Evolutionary conservation across 2,888 invertebrate species (phyloP).

Genomic region (Lasioglossum vierecki): DNA sequence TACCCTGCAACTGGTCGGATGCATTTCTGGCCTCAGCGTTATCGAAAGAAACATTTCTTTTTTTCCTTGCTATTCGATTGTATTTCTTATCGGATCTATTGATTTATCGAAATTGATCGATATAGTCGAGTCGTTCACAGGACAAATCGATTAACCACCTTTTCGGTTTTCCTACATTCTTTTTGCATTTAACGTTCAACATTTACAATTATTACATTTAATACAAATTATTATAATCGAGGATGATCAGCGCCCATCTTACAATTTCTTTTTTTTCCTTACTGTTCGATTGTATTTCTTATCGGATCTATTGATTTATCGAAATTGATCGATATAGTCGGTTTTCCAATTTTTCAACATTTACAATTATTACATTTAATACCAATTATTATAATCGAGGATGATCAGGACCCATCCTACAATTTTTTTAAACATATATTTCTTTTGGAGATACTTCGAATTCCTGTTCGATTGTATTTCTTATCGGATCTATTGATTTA

Average conservation of each 20-base stretch:
- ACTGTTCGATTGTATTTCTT: neutral
- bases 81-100: neutral
- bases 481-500: neutral
- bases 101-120: neutral
- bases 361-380: too few species aligned
- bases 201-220: neutral
- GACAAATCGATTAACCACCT: neutral
- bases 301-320: neutral
- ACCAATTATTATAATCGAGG: too few species aligned
- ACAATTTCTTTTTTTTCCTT: too few species aligned
- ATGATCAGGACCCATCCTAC: too few species aligned
- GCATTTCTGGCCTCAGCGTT: neutral
- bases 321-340: neutral
- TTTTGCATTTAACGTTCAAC: neutral
- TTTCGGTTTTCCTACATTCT: neutral
- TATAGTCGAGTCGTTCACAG: neutral
- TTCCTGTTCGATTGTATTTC: neutral
- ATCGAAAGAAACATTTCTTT: neutral
- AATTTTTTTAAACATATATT: too few species aligned
- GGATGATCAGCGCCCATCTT: neutral
- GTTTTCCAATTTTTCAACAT: too few species aligned
- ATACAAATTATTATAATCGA: neutral
- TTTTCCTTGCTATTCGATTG: neutral
- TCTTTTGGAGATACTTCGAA: too few species aligned
- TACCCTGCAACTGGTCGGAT: slow-evolving; percentile 37